These are phyloP conservation scores for Ceramica pisi DNA, from an alignment of 2,888 invertebrate genomes.

Conservation along the genomic window DNA sequence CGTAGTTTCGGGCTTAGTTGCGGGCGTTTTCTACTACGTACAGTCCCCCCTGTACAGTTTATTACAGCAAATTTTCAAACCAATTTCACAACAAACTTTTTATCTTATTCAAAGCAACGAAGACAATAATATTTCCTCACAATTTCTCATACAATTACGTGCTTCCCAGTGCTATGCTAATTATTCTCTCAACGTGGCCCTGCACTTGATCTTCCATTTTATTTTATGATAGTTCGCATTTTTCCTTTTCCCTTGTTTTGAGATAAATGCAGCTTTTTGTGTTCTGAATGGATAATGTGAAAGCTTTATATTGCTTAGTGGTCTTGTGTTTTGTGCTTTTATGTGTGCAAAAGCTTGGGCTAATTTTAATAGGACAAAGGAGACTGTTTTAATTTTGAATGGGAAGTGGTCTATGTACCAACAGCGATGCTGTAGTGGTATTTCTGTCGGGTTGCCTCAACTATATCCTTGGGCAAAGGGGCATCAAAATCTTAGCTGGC, in stretches of 20 bases:
- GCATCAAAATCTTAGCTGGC: too few relatives aligned
- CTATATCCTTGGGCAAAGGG: too few relatives aligned
- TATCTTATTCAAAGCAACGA: constrained; percentile 27
- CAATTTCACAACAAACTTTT: constrained; percentile 37
- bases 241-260: constrained; percentile 74
- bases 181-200: constrained; percentile 80
- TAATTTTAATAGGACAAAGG: too few relatives aligned
- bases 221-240: constrained; percentile 66
- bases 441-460: too few relatives aligned
- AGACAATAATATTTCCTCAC: constrained; percentile 54
- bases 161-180: constrained; percentile 71
- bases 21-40: too few relatives aligned
- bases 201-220: constrained; percentile 77
- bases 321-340: constrained; percentile 33
- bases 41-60: too few relatives aligned
- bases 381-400: too few relatives aligned
- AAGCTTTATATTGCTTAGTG: constrained; percentile 69
- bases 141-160: constrained; percentile 65
- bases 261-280: constrained; percentile 79
- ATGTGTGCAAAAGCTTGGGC: neutral
- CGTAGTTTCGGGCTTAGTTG: too few relatives aligned
- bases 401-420: too few relatives aligned
- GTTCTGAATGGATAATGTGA: constrained; percentile 73
- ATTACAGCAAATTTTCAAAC: neutral
- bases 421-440: too few relatives aligned